Base-by-base conservation (phyloP, 2,888 invertebrate genomes). In the Drosophila sordidapex region DNA sequence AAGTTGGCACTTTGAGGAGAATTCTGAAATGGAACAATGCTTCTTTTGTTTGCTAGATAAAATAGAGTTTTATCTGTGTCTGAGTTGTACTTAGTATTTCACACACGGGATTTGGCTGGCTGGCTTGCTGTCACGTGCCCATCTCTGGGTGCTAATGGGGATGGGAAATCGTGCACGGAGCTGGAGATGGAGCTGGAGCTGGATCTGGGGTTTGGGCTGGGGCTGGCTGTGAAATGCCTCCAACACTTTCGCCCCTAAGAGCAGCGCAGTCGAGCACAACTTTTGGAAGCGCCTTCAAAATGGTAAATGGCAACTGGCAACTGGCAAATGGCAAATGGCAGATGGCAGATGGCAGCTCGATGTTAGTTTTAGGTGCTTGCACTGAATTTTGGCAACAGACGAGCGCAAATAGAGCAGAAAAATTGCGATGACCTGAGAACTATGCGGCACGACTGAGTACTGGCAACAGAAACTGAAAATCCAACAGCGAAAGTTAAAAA, bases 341-440 rank as follows among this genome's bases (percentile, higher is more conserved):
- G 11, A 33, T 81, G 35, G 40, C 40, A 40, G 10, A n/a, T 40
- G 40, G 43, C 49, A 83, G 86, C 83, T 83, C 74, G 71, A 76
- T 80, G 83, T 87, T 79, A 75, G 83, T 79, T 83, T 76, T 74
- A 71, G 82, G 61, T 73, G 85, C 86, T 80, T 73, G 83, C 74
- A 88, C 64, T 86, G 81, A 72, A 81, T 81, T 46, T 86, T 88
- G 86, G 87, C 89, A 89, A 74, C 78, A 67, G 87, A 80, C 76
- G 87, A 66, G 74, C 58, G 72, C 81, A 87, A 87, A 87, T 89
- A 87, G 87, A 87, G 87, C 87, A 85, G 81, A 87, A 87, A 89
- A 87, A 87, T 87, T 81, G 76, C 74, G 86, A 46, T 46, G 46
- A 46, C 83, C 85, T 79, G 72, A 67, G 73, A 69, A 62, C 66